These are phyloP conservation scores for Sylvia borin DNA, from an alignment of 2,797 vertebrate genomes.

Conservation along the genomic window DNA sequence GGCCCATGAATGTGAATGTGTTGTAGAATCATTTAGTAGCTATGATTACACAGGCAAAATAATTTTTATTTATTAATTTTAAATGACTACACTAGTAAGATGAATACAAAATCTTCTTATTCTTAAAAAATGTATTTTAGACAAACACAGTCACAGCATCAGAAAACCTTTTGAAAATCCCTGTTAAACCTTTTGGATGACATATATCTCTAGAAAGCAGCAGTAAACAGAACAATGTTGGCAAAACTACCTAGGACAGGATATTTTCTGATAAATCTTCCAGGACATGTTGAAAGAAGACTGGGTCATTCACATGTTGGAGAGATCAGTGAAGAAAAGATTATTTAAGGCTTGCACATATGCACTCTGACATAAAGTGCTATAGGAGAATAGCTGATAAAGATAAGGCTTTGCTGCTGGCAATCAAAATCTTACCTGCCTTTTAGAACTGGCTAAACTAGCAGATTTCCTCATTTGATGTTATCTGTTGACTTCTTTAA, in stretches of 20 bases:
- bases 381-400: background rate
- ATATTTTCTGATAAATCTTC: background rate
- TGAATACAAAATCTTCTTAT: background rate
- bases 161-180: background rate
- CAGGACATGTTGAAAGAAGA: background rate
- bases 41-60: background rate
- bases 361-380: background rate
- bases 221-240: background rate
- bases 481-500: background rate
- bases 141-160: background rate
- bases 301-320: background rate
- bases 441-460: background rate
- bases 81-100: background rate
- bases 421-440: background rate
- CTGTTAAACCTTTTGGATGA: background rate
- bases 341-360: background rate
- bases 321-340: background rate
- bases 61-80: background rate
- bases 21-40: background rate
- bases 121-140: background rate
- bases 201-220: background rate
- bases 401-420: background rate
- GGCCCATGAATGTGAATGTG: accelerated
- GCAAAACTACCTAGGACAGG: accelerated
- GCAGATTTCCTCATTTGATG: background rate